Evolutionary conservation across 2,888 invertebrate genomes (phyloP).

Genomic region (Lasioglossum zephyrum): DNA sequence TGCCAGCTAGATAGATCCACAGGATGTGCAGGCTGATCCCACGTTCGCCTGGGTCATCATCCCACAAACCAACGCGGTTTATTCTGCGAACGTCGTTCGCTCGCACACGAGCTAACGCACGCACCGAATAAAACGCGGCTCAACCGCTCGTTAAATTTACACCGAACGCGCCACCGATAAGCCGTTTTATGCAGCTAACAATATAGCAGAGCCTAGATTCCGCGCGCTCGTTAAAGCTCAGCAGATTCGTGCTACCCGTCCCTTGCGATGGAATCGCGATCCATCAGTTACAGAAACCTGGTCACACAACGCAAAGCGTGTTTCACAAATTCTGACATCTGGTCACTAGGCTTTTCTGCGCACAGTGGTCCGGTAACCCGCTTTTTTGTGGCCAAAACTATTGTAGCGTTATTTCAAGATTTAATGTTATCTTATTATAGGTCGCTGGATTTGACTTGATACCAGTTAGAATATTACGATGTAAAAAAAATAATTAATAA

Average conservation of each 20-base stretch:
- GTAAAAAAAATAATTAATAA: too few relatives aligned
- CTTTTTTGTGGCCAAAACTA: too few relatives aligned
- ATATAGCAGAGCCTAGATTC: slow-evolving; percentile 10
- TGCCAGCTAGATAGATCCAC: slow-evolving; percentile 69
- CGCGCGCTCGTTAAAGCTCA: slow-evolving; percentile 16
- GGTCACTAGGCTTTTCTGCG: not conserved
- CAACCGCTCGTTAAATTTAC: slow-evolving; percentile 46
- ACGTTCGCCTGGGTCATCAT: slow-evolving; percentile 61
- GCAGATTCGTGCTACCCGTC: not conserved
- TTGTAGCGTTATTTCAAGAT: too few relatives aligned
- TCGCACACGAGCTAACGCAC: not conserved
- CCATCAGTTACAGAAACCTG: not conserved
- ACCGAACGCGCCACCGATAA: slow-evolving; percentile 35
- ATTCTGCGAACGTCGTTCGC: slow-evolving; percentile 47
- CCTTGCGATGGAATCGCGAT: slow-evolving; percentile 3
- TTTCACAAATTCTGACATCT: not conserved
- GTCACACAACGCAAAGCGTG: not conserved
- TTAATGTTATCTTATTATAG: too few relatives aligned
- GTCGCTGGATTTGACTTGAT: too few relatives aligned
- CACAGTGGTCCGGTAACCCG: too few relatives aligned
- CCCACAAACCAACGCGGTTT: slow-evolving; percentile 60
- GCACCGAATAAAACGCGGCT: slow-evolving; percentile 48
- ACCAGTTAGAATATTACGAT: too few relatives aligned
- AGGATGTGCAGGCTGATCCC: slow-evolving; percentile 57
- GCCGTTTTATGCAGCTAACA: slow-evolving; percentile 40